Evolutionary conservation across 2,888 invertebrate genomes (phyloP), one percentile per base, ranked within the genome.

Genomic region (Tipula lateralis): DNA sequence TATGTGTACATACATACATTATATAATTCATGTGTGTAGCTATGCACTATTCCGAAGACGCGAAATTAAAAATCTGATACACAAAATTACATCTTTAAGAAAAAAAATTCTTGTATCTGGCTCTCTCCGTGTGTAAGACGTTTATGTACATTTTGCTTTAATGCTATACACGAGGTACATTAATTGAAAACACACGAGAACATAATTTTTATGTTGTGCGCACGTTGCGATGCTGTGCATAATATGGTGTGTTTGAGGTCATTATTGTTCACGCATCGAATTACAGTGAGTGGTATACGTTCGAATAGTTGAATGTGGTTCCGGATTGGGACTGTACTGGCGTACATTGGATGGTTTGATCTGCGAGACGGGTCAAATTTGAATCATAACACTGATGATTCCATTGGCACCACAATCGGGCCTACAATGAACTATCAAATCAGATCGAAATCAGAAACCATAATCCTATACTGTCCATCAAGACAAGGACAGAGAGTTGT

Each of bases 171-270:
- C 66, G 66, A 66, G 24, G 24, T 24, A 66, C 66, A 66, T 66
- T 66, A 66, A 66, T 66, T 66, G 66, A 66, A 66, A 66, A 66
- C 66, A 66, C 66, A 66, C 66, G 66, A 66, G 66, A 66, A 66
- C 66, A 66, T 66, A 66, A 19, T 12, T 24, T 66, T 66, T 66
- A 12, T 66, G 66, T 66, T 66, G 1, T 66, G 66, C 66, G 24
- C 9, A 9, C 2, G 3, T 3, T 66, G 66, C 2, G 2, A 24
- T 66, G 66, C 66, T 24, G 66, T 66, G 66, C 6, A 5, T n/a
- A 2, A 19, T 66, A n/a, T 66, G 24, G 66, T 66, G 66, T 66
- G 66, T 66, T 66, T 66, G 24, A 66, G 66, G 66, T 66, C 66
- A 66, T 66, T n/a, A n/a, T 66, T 66, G 66, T 66, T 66, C 24